Conservation (phyloP, 2,888 invertebrate genomes). For the Apodemia mormo region DNA sequence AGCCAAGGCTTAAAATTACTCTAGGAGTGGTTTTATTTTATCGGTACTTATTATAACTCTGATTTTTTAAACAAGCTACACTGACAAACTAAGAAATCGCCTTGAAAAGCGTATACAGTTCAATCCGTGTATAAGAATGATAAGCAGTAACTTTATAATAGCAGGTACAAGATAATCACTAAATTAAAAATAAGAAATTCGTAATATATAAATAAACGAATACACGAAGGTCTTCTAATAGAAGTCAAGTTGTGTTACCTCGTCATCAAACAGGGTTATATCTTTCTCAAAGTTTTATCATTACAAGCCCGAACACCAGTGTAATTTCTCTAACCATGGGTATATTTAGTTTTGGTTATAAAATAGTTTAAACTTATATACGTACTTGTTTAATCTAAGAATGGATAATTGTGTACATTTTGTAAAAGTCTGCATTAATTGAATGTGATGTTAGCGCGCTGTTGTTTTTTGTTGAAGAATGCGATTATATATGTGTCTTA, state of each 20-base stretch:
- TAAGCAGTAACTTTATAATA: too few species aligned
- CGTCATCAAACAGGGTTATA: not conserved
- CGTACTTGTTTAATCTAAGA: constrained; percentile 16
- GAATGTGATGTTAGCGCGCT: constrained; percentile 26
- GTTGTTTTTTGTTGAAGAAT: constrained; percentile 31
- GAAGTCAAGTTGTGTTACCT: not conserved
- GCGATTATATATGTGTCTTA: not conserved
- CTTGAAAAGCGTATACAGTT: too few species aligned
- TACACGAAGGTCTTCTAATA: too few species aligned
- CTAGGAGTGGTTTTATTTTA: too few species aligned
- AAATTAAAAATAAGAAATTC: too few species aligned
- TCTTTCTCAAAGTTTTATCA: not conserved
- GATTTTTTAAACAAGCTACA: too few species aligned
- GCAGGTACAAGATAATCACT: too few species aligned
- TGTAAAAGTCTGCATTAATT: constrained; percentile 29
- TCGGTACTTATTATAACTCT: too few species aligned
- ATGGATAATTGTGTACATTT: constrained; percentile 34
- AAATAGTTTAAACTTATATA: not conserved
- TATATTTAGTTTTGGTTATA: not conserved
- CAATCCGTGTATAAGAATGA: too few species aligned
- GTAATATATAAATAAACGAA: too few species aligned
- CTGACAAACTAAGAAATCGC: too few species aligned
- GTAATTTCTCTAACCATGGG: not conserved
- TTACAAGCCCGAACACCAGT: constrained; percentile 1
- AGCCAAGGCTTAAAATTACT: too few species aligned